Percentiles rank a stretch among this genome's conserved stretches.
Evolutionary conservation across 2,113 vertebrate species (phyloP).

Genomic region (Gila orcuttii): DNA sequence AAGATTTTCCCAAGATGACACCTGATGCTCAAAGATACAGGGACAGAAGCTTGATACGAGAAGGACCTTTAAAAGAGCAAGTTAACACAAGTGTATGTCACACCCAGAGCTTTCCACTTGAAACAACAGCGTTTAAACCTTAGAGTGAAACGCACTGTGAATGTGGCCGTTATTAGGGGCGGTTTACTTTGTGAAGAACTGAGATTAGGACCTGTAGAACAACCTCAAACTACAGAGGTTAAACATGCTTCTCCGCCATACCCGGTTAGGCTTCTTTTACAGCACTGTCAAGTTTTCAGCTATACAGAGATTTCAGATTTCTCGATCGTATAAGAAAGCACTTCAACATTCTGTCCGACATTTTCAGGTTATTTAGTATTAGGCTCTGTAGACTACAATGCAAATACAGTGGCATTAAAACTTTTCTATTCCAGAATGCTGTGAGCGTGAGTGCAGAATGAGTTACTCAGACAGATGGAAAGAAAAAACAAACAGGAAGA

Average conservation of each 20-base stretch:
- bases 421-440: background rate
- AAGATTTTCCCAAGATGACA: conserved; percentile 34
- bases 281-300: conserved; percentile 66
- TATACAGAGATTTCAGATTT: conserved; percentile 55
- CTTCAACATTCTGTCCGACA: conserved; percentile 10
- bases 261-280: conserved; percentile 67
- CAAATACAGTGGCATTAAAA: conserved; percentile 25
- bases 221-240: conserved; percentile 15
- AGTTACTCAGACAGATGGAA: background rate
- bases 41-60: background rate
- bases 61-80: conserved; percentile 2
- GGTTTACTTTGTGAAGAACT: conserved; percentile 19
- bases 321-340: background rate
- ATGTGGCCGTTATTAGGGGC: conserved; percentile 16
- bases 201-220: conserved; percentile 55
- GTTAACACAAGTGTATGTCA: conserved; percentile 45
- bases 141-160: conserved; percentile 1
- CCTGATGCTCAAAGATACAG: conserved; percentile 26
- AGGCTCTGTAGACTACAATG: background rate
- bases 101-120: conserved; percentile 22
- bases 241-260: conserved; percentile 67
- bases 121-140: conserved; percentile 11
- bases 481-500: background rate
- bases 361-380: background rate
- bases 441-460: background rate